Evolutionary conservation across 1,140 invertebrate species (phyloP), one percentile per base, ranked within the genome.

Genomic region (Zaprionus davidi): DNA sequence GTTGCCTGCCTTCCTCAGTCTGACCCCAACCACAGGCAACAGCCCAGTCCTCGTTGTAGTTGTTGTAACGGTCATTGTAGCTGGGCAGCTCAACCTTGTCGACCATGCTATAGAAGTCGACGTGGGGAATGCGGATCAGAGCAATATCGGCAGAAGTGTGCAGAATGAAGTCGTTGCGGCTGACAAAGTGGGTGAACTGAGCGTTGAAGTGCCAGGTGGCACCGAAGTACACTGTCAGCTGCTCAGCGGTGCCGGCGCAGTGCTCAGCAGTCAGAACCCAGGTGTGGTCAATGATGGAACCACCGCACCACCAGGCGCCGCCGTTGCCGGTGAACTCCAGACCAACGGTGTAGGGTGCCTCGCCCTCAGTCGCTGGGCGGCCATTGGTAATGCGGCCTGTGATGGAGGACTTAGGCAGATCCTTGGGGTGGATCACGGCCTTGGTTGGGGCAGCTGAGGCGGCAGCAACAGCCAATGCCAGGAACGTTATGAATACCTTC

Each of bases 201-300:
- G 79, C 68, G 46, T 71, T 74, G 59, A 76, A 85, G 51, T 87
- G 84, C 28, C 66, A 70, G 28, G 78, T 91, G 62, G 90, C 87
- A 17, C 88, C 88, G 46, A 80, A 85, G 66, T 85, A 79, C 46
- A 87, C 71, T 60, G 79, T 87, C 20, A 78, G 78, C 9, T 49
- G 68, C 3, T 64, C 88, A 46, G 76, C 31, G n/a, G 59, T 55
- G 41, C 67, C 79, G 44, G 51, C 60, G 78, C 95, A 95, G 78
- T 96, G 95, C 12, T 94, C 95, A 9, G 95, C 94, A 5, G 94
- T 94, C n/a, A 95, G 71, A 4, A 95, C 90, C 93, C 77, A 95
- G 20, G 90, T 53, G 63, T 91, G 68, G 62, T 88, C 92, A 26
- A 95, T 93, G 55, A 95, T 80, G 34, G 94, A 94, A 95, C 84